These are phyloP conservation scores for Eremobia ochroleuca DNA, from an alignment of 2,888 invertebrate species.

Conservation along the genomic window DNA sequence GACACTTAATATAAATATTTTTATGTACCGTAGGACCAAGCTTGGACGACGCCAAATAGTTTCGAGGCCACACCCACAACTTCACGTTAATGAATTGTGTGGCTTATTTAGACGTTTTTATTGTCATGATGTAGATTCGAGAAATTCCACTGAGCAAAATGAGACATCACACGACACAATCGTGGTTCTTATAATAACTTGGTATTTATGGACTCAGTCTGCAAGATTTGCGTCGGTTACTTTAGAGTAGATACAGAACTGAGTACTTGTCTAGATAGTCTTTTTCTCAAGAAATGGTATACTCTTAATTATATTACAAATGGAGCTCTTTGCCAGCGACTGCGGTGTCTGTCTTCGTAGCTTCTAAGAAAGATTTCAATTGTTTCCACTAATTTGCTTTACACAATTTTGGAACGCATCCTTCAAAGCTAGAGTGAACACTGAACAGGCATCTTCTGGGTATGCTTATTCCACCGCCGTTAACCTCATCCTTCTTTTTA, in stretches of 20 bases:
- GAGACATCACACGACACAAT: constrained; percentile 5
- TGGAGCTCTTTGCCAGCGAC: background rate
- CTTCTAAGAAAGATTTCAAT: background rate
- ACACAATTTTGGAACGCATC: background rate
- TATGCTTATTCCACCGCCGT: background rate
- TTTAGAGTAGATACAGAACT: constrained; percentile 5
- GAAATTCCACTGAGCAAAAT: constrained; percentile 6
- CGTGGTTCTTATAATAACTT: constrained; percentile 30
- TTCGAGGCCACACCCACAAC: constrained; percentile 26
- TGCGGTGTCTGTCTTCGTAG: background rate
- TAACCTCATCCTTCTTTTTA: background rate
- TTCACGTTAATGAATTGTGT: constrained; percentile 21
- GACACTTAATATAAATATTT: constrained; percentile 35
- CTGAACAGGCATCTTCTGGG: background rate
- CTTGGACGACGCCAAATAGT: constrained; percentile 11
- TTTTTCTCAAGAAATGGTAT: background rate
- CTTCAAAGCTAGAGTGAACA: background rate
- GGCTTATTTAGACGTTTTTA: constrained; percentile 40
- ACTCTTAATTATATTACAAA: background rate
- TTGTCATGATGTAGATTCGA: constrained; percentile 18
- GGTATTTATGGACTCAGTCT: constrained; percentile 17
- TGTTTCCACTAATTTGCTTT: background rate
- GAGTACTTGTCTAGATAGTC: background rate
- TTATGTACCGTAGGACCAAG: constrained; percentile 28
- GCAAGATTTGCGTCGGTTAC: background rate